phyloP scores from a whole-genome alignment of 1,140 invertebrate genomes.

The Megathymus violae region DNA sequence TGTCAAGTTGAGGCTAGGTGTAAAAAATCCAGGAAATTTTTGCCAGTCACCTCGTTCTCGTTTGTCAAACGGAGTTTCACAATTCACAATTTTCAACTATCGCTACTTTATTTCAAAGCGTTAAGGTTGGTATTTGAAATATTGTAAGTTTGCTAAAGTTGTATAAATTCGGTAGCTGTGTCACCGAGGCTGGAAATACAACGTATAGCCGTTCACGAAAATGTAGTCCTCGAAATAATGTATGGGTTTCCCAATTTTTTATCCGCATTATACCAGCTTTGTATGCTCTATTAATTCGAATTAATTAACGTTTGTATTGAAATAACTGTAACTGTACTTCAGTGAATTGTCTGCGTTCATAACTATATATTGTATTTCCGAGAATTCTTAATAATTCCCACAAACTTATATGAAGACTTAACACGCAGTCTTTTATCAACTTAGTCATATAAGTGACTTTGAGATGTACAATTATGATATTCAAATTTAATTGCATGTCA shows the following conservation, averaged over 20 bases:
- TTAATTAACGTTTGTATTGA: slow-evolving; percentile 17
- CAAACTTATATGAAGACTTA: too few relatives aligned
- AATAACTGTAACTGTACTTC: too few relatives aligned
- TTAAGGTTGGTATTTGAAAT: slow-evolving; percentile 34
- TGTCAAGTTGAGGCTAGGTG: slow-evolving; percentile 58
- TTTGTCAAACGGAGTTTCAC: slow-evolving; percentile 61
- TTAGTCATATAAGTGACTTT: too few relatives aligned
- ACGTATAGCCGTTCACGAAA: slow-evolving; percentile 46
- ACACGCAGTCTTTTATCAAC: too few relatives aligned
- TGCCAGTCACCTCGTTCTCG: slow-evolving; percentile 65
- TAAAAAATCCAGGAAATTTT: slow-evolving; percentile 70
- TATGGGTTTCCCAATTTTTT: slow-evolving; percentile 31
- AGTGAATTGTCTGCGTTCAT: too few relatives aligned
- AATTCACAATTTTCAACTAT: slow-evolving; percentile 30
- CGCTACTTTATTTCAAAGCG: slow-evolving; percentile 2
- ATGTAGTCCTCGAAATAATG: slow-evolving; percentile 48
- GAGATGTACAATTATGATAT: too few relatives aligned
- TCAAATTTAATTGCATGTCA: too few relatives aligned
- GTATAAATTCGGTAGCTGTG: slow-evolving; percentile 35
- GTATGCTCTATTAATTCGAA: slow-evolving; percentile 24
- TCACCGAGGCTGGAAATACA: slow-evolving; percentile 53
- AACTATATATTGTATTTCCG: too few relatives aligned
- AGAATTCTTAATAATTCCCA: too few relatives aligned
- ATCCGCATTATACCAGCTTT: slow-evolving; percentile 21
- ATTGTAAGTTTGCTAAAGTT: slow-evolving; percentile 3